These are phyloP conservation scores for Microplitis deprimator DNA, from an alignment of 2,888 invertebrate species.

Conservation along the genomic window DNA sequence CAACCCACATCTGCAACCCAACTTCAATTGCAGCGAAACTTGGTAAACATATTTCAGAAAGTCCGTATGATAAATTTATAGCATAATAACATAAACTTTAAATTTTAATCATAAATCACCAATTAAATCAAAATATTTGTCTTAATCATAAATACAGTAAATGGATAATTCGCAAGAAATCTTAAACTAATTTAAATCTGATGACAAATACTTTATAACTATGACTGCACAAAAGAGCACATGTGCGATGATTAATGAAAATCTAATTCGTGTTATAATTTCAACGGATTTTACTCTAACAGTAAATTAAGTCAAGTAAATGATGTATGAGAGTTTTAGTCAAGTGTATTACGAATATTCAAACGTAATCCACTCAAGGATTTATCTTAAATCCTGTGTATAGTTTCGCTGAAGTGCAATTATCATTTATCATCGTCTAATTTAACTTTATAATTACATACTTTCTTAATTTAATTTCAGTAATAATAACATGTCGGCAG, in stretches of 20 bases:
- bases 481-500: not conserved
- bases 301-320: not conserved
- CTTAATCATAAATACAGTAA: no score
- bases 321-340: constrained; percentile 1
- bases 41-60: not conserved
- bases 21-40: constrained; percentile 2
- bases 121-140: no score
- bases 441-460: not conserved
- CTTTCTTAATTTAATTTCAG: not conserved
- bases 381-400: not conserved
- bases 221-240: not conserved
- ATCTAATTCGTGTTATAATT: not conserved
- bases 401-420: not conserved
- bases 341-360: not conserved
- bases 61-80: no score
- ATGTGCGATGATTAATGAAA: not conserved
- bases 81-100: no score
- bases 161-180: not conserved
- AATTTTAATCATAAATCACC: no score
- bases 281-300: not conserved
- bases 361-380: not conserved
- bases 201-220: not conserved
- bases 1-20: not conserved
- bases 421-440: not conserved
- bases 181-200: not conserved